Percentiles rank a stretch among this genome's conserved stretches.
These are phyloP conservation scores for Pandion haliaetus DNA, from an alignment of 2,113 vertebrate genomes.

Conservation along the genomic window DNA sequence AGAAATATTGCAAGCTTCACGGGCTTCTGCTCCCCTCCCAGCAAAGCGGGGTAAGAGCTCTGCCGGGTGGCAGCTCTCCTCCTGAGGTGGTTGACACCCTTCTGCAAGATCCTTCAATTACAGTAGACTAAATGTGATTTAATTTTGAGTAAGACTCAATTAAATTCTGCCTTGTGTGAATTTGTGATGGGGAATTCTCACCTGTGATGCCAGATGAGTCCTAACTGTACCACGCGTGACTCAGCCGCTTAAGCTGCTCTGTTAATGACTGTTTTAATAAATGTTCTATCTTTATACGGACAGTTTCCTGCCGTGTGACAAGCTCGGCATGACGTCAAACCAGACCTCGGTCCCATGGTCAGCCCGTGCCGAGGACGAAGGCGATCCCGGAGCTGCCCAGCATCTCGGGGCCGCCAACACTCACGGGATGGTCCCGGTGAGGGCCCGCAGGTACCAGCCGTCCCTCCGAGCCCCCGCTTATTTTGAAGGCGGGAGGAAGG, in stretches of 20 bases:
- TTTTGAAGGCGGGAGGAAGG: not conserved
- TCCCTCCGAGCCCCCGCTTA: rapidly evolving
- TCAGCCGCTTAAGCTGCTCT: not conserved
- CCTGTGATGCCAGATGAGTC: not conserved
- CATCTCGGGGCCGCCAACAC: not conserved
- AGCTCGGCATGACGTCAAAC: not conserved
- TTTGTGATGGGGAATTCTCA: not conserved
- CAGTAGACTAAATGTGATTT: not conserved
- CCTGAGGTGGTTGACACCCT: not conserved
- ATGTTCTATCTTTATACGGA: not conserved
- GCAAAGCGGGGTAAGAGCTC: not conserved
- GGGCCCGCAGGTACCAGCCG: rapidly evolving
- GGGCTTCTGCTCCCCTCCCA: not conserved
- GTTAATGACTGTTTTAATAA: not conserved
- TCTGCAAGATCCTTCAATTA: not conserved
- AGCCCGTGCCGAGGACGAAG: not conserved
- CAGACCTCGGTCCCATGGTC: not conserved
- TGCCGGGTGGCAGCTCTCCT: not conserved
- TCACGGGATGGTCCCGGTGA: rapidly evolving
- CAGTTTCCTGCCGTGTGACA: not conserved
- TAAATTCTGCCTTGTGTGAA: slow-evolving; percentile 1
- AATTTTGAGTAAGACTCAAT: not conserved
- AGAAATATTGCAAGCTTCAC: not conserved
- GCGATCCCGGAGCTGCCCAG: not conserved
- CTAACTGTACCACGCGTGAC: not conserved